Evolutionary conservation across 2,888 invertebrate species (phyloP).

Genomic region (Hipparchia semele): DNA sequence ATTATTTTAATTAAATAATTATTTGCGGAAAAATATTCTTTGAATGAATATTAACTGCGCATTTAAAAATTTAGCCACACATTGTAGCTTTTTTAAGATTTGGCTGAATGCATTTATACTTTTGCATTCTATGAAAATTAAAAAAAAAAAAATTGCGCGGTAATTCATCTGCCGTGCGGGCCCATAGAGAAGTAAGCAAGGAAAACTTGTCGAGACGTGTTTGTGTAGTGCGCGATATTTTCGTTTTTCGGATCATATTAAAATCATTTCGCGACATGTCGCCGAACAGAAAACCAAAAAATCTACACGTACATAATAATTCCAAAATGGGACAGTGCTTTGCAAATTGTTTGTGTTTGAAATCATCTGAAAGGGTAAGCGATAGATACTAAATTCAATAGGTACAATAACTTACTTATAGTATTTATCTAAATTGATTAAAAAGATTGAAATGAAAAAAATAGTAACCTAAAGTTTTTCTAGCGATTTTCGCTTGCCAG

Average conservation of each 20-base stretch:
- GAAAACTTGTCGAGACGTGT: conserved; percentile 49
- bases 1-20: too few relatives aligned
- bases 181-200: neutral
- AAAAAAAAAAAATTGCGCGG: conserved; percentile 41
- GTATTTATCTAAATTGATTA: too few relatives aligned
- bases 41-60: too few relatives aligned
- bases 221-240: conserved; percentile 7
- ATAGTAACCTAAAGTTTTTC: too few relatives aligned
- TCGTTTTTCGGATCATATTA: conserved; percentile 21
- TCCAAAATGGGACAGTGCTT: conserved; percentile 67
- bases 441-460: too few relatives aligned
- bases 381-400: neutral
- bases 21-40: neutral
- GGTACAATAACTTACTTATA: neutral
- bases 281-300: conserved; percentile 43
- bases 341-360: conserved; percentile 56
- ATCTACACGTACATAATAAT: conserved; percentile 48
- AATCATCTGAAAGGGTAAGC: conserved; percentile 54
- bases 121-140: neutral
- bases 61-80: too few relatives aligned
- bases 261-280: conserved; percentile 52
- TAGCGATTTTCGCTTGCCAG: too few relatives aligned
- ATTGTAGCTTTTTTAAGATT: too few relatives aligned
- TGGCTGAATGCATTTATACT: too few relatives aligned
- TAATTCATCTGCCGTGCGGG: conserved; percentile 17